Conservation (phyloP, 2,113 vertebrate species). For the Rallus limicola region DNA sequence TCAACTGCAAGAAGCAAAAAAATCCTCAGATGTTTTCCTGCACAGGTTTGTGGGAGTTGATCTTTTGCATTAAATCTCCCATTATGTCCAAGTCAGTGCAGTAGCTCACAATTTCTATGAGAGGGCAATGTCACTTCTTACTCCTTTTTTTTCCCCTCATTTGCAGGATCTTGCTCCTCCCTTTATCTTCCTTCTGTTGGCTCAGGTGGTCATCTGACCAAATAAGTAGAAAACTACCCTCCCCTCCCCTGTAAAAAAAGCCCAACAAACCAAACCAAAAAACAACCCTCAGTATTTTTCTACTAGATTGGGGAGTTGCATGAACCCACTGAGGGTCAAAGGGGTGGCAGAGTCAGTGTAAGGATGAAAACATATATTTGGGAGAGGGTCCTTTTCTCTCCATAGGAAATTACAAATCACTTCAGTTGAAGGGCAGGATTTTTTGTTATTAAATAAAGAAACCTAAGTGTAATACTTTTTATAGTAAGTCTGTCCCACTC, state of each 20-base stretch:
- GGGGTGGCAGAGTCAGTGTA: neutral
- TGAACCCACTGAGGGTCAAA: neutral
- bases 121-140: neutral
- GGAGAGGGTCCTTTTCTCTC: neutral
- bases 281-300: neutral
- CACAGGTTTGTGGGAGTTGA: neutral
- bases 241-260: neutral
- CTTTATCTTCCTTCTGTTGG: neutral
- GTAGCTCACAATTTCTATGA: neutral
- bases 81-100: neutral
- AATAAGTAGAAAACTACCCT: neutral
- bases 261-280: too few species aligned
- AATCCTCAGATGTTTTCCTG: neutral
- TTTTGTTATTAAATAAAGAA: neutral
- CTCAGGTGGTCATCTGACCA: neutral
- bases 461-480: neutral
- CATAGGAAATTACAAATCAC: neutral
- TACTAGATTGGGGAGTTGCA: neutral
- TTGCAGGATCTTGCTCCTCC: neutral
- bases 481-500: neutral
- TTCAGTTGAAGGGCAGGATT: neutral
- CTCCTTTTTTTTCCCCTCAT: neutral
- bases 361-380: neutral
- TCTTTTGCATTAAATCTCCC: neutral
- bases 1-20: neutral